phyloP scores from a whole-genome alignment of 2,888 invertebrate genomes.

The Barypeithes pellucidus region DNA sequence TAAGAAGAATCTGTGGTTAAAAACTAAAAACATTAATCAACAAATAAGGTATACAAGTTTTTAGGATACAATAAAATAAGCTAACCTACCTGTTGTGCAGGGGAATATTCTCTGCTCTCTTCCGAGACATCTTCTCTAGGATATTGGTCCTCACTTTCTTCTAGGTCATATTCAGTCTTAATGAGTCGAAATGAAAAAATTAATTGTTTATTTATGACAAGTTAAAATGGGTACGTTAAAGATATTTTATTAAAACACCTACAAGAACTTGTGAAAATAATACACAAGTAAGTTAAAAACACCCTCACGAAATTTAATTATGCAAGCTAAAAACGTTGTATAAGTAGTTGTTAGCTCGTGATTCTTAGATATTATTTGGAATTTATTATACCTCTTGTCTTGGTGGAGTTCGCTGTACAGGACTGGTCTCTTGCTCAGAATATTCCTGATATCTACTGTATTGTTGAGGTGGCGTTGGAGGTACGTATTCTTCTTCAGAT shows the following conservation, averaged over 20 bases:
- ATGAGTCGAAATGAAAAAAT: conserved; percentile 51
- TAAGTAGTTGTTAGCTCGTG: not conserved
- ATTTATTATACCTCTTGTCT: conserved; percentile 67
- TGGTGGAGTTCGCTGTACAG: conserved; percentile 68
- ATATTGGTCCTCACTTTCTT: conserved; percentile 67
- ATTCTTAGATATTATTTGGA: not conserved
- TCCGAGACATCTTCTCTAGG: conserved; percentile 65
- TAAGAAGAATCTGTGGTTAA: no score
- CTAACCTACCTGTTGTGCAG: conserved; percentile 66
- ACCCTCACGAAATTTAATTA: not conserved
- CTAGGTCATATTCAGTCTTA: conserved; percentile 66
- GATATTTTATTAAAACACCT: not conserved
- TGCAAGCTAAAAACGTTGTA: conserved; percentile 4
- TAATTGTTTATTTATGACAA: conserved; percentile 31
- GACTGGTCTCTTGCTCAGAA: conserved; percentile 67
- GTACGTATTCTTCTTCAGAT: conserved; percentile 64
- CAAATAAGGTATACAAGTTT: no score
- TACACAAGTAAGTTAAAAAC: not conserved
- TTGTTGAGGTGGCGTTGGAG: conserved; percentile 57
- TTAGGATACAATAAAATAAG: no score
- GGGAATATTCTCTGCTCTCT: conserved; percentile 65
- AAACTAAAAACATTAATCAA: no score
- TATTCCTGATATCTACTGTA: conserved; percentile 62
- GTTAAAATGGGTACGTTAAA: conserved; percentile 51
- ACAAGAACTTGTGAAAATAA: no score